phyloP scores from a whole-genome alignment of 1,140 invertebrate species.

The Ctenoplectra terminalis region DNA sequence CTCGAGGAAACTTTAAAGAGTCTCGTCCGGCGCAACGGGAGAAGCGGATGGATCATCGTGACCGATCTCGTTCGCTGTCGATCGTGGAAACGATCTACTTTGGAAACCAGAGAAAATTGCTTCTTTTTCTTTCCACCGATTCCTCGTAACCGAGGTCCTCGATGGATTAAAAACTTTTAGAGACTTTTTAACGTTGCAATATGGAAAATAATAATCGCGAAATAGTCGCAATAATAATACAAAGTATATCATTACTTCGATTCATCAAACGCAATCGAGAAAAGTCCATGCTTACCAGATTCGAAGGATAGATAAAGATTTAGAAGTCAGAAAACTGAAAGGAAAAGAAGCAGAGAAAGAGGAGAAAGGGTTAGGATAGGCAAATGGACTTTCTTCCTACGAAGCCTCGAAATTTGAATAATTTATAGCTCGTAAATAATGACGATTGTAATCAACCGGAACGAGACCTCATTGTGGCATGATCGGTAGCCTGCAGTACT shows the following conservation, averaged over 20 bases:
- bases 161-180: background rate
- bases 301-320: background rate
- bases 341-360: background rate
- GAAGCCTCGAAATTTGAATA: constrained; percentile 66
- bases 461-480: constrained; percentile 68
- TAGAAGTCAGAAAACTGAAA: background rate
- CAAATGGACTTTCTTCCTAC: background rate
- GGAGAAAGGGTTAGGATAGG: constrained; percentile 47
- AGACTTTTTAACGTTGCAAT: no score
- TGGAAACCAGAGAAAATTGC: background rate
- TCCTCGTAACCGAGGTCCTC: background rate
- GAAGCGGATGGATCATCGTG: constrained; percentile 64
- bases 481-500: constrained; percentile 62
- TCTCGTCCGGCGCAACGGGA: constrained; percentile 41
- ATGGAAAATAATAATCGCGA: no score
- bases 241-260: background rate
- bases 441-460: constrained; percentile 71
- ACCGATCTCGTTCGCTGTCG: constrained; percentile 26
- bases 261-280: background rate
- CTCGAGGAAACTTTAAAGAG: constrained; percentile 73
- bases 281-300: background rate
- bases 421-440: constrained; percentile 78
- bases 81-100: background rate
- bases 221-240: background rate
- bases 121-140: background rate